Base-by-base conservation (phyloP, 2,888 invertebrate genomes). In the Napeogenes inachia region DNA sequence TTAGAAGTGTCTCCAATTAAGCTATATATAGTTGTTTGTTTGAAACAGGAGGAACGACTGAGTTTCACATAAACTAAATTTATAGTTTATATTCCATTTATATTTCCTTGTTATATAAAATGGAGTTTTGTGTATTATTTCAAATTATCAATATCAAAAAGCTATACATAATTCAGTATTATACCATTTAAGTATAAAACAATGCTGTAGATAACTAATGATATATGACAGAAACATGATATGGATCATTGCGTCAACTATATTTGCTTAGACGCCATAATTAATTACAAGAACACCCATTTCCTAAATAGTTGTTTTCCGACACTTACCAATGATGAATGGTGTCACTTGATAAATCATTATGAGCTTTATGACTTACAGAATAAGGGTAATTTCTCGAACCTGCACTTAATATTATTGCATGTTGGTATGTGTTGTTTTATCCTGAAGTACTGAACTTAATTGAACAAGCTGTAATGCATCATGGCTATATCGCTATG, bases 251-350 rank as follows among this genome's bases (percentile, higher is more conserved):
- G 8, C 74, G 57, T 38, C 54, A 35, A 73, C 72, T 67, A 72
- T 75, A 80, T 81, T 78, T 79, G 76, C 80, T 79, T 77, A 76
- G 73, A 79, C 77, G 65, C 67, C 66, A 70, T 76, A 76, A 79
- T 78, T 80, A 79, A 79, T 79, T 74, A 77, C 75, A 53, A 58
- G 60, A 68, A 60, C 57, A 61, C 57, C 45, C 56, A 59, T 60
- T 65, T 62, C 54, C 59, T 64, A 69, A 65, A 67, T 57, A 64
- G 63, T 46, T 57, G 56, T 80, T 77, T 68, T 57, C 73, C 71
- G 75, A 69, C 75, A 79, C 79, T 78, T 75, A 75, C 71, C 68
- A 72, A 81, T 84, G 84, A 85, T 82, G 79, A 81, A 84, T 85
- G 75, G n/a, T 21, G 50, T 50, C 21, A 50, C 30, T 30, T 30